Percentiles rank a stretch among this genome's conserved stretches.
phyloP scores from a whole-genome alignment of 2,888 invertebrate species.

The Hirudinaria manillensis region DNA sequence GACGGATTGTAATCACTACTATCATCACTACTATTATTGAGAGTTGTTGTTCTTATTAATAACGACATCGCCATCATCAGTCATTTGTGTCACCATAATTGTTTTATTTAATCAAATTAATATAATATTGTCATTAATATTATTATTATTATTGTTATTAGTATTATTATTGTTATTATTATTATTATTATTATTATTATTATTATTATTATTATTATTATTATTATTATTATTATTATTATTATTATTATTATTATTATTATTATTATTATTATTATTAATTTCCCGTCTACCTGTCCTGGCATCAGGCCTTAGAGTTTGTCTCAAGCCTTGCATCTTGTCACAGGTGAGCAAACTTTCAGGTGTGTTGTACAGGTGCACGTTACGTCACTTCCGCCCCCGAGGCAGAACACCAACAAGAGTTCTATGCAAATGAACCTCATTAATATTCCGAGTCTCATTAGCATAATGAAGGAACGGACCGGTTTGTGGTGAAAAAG shows the following conservation, averaged over 20 bases:
- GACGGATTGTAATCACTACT: not conserved
- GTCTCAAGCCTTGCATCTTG: conserved; percentile 25
- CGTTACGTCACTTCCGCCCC: conserved; percentile 14
- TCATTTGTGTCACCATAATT: not conserved
- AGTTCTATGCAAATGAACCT: too few relatives aligned
- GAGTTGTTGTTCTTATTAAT: not conserved
- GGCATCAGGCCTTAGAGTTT: conserved; percentile 31
- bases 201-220: not conserved
- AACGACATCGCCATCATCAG: not conserved
- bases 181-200: not conserved
- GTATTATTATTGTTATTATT: conserved; percentile 14
- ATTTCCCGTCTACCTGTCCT: not conserved
- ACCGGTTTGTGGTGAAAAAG: too few relatives aligned
- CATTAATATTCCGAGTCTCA: not conserved
- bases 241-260: not conserved
- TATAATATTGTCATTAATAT: not conserved
- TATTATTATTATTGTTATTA: conserved; percentile 13
- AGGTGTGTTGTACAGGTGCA: conserved; percentile 29
- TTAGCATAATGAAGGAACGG: conserved; percentile 5
- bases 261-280: not conserved
- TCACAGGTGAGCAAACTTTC: conserved; percentile 32
- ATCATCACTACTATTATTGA: not conserved
- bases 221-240: not conserved
- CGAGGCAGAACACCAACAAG: not conserved
- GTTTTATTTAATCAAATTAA: too few relatives aligned